Evolutionary conservation across 2,113 vertebrate species (phyloP).

Genomic region (Perca schrenkii): DNA sequence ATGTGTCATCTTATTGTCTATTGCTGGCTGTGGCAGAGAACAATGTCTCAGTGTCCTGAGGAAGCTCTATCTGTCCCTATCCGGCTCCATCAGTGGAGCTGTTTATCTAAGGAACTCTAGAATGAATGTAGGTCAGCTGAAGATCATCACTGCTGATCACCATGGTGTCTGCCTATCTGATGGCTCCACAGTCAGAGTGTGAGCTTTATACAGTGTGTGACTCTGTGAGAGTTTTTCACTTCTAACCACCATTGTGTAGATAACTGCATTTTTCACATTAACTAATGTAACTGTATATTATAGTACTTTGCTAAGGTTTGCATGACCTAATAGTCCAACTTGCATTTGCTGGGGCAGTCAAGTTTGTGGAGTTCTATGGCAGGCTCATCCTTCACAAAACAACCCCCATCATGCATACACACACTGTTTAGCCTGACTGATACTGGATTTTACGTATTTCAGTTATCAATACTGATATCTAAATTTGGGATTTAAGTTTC

Average conservation of each 20-base stretch:
- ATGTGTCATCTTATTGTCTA: constrained; percentile 54
- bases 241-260: neutral
- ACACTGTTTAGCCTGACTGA: neutral
- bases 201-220: neutral
- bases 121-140: constrained; percentile 59
- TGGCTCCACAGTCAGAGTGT: neutral
- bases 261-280: constrained; percentile 1
- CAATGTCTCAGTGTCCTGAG: constrained; percentile 58
- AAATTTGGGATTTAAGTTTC: neutral
- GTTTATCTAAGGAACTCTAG: constrained; percentile 57
- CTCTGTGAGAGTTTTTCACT: neutral
- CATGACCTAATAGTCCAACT: neutral
- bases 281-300: neutral
- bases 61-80: constrained; percentile 45
- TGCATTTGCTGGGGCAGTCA: neutral
- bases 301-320: neutral
- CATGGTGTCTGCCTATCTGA: constrained; percentile 18
- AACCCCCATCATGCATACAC: neutral
- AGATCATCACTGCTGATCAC: constrained; percentile 55
- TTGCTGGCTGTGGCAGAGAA: constrained; percentile 36
- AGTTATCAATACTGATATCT: neutral
- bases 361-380: neutral
- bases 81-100: constrained; percentile 37
- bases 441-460: neutral
- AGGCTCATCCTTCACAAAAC: neutral